These are phyloP conservation scores for Bujurquina vittata DNA, from an alignment of 2,113 vertebrate genomes.

Conservation along the genomic window DNA sequence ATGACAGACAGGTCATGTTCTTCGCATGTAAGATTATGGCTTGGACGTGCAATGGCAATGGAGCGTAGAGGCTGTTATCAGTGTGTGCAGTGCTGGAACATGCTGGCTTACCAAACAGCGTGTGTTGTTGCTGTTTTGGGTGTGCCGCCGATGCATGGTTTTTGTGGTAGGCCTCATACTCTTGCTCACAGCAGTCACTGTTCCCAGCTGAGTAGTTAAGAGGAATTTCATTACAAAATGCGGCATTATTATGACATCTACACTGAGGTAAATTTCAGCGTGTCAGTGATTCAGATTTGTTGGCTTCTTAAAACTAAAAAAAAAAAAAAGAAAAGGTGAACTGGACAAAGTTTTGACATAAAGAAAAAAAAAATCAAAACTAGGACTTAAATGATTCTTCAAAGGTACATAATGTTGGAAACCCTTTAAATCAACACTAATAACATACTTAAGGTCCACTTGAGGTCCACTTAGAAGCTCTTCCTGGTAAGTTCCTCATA, in stretches of 20 bases:
- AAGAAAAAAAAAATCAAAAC: not conserved
- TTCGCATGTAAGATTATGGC: not conserved
- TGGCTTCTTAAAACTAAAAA: not conserved
- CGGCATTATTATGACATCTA: not conserved
- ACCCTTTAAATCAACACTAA: not conserved
- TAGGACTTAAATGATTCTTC: not conserved
- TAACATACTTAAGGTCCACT: not conserved
- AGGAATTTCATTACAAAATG: not conserved
- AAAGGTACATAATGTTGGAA: not conserved
- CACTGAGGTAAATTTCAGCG: not conserved
- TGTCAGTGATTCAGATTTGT: not conserved
- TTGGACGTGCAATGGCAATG: constrained; percentile 7
- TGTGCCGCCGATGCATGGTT: constrained; percentile 33
- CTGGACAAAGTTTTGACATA: not conserved
- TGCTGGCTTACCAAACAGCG: not conserved
- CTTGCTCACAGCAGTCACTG: constrained; percentile 21
- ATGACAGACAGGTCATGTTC: constrained; percentile 5
- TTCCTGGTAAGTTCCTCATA: not conserved
- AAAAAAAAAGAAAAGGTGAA: not conserved
- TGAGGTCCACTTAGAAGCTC: not conserved
- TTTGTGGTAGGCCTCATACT: constrained; percentile 15
- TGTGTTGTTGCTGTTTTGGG: constrained; percentile 6
- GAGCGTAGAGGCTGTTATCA: not conserved
- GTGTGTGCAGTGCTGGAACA: not conserved
- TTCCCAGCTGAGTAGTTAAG: not conserved